These are phyloP conservation scores for Diaphora mendica DNA, from an alignment of 2,888 invertebrate species.

Conservation along the genomic window DNA sequence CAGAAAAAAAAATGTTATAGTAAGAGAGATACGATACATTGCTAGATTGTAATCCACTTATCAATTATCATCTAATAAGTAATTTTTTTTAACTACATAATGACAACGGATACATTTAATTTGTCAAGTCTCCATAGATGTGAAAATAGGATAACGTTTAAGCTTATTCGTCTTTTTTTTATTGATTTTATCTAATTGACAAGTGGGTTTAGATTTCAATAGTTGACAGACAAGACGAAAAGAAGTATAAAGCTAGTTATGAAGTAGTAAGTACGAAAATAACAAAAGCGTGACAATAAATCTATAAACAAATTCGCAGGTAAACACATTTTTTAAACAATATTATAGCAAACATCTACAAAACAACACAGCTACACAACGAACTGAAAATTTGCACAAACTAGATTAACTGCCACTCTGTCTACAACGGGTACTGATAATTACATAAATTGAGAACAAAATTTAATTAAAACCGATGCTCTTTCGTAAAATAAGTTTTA, in stretches of 20 bases:
- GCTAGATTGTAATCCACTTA: constrained; percentile 3
- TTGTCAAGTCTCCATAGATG: not conserved
- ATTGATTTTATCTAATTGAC: not conserved
- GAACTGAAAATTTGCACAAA: constrained; percentile 46
- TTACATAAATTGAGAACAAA: constrained; percentile 58
- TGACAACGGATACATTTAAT: not conserved
- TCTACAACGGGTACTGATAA: constrained; percentile 47
- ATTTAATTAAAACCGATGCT: constrained; percentile 53
- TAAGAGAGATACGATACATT: not conserved
- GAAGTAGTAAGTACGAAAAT: constrained; percentile 1
- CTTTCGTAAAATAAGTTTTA: constrained; percentile 56
- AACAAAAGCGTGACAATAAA: constrained; percentile 19
- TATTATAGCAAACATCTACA: constrained; percentile 17
- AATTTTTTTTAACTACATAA: not conserved
- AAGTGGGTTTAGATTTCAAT: not conserved
- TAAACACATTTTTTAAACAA: not conserved
- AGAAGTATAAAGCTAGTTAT: constrained; percentile 1
- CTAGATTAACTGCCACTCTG: constrained; percentile 46
- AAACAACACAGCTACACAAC: constrained; percentile 20
- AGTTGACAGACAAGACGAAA: not conserved
- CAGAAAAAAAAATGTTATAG: not conserved
- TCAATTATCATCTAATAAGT: not conserved
- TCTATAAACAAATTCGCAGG: not conserved
- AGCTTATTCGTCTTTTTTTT: not conserved
- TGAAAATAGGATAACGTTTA: not conserved